Conservation (phyloP, 1,140 invertebrate species). For the Drosophila nannoptera region DNA sequence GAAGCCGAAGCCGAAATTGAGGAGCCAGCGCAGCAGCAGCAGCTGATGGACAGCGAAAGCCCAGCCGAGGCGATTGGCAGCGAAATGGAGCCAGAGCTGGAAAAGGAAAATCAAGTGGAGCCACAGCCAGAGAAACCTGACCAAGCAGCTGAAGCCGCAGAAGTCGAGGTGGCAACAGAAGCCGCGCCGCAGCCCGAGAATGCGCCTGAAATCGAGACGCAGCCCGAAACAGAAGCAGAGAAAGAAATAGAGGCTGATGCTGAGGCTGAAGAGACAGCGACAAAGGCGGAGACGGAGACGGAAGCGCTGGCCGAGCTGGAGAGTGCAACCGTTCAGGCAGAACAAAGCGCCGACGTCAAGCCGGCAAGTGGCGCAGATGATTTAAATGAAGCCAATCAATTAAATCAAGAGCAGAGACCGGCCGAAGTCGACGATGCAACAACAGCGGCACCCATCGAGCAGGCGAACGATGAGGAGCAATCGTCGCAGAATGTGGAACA, state of each 20-base stretch:
- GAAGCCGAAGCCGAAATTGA: slow-evolving; percentile 24
- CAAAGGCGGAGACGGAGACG: slow-evolving; percentile 3
- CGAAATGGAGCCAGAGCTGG: slow-evolving; percentile 18
- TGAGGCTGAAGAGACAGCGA: slow-evolving; percentile 19
- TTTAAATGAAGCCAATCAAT: slow-evolving; percentile 78
- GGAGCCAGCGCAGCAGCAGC: slow-evolving; percentile 23
- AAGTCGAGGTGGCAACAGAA: slow-evolving; percentile 30
- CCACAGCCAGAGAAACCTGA: slow-evolving; percentile 36
- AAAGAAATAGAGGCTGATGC: slow-evolving; percentile 12
- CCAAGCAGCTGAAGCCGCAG: slow-evolving; percentile 32
- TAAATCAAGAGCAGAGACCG: slow-evolving; percentile 53
- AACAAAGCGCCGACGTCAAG: slow-evolving; percentile 68
- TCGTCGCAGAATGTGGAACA: slow-evolving; percentile 16
- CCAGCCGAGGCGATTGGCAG: slow-evolving; percentile 7
- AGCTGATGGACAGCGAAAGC: slow-evolving; percentile 16
- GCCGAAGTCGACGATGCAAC: slow-evolving; percentile 14
- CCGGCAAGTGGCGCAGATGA: slow-evolving; percentile 74
- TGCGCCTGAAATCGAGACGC: slow-evolving; percentile 45
- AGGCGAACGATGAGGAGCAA: slow-evolving; percentile 33
- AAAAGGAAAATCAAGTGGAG: slow-evolving; percentile 18
- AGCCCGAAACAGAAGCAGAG: slow-evolving; percentile 12
- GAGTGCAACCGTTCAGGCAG: slow-evolving; percentile 53
- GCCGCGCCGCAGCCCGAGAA: slow-evolving; percentile 3
- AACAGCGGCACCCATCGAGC: slow-evolving; percentile 12
- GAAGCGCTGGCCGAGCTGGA: slow-evolving; percentile 23